Evolutionary conservation across 2,888 invertebrate species (phyloP), one percentile per base, ranked within the genome.

Genomic region (Catocala fraxini): DNA sequence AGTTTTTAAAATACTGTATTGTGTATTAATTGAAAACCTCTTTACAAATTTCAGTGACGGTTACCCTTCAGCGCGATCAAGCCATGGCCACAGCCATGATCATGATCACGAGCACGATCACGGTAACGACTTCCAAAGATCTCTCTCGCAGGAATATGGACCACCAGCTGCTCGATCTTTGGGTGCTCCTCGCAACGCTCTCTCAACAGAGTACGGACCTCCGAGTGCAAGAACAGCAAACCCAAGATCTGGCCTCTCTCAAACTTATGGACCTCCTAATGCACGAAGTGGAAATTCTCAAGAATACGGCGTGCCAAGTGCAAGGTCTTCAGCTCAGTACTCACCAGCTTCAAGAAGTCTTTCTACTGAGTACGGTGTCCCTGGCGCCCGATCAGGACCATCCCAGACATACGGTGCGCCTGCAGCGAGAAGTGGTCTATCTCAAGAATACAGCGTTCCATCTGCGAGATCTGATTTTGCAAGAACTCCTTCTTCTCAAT

Each of bases 41-140:
- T 6, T 55, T 54, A 49, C 6, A 7, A 6, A 61, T 85, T 87
- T 6, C 80, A 92, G 92, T 34, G 87, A 90, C 35, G 83, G 89
- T 39, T 92, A 91, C 62, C 73, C 88, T 54, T 68, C 86, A 56
- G 78, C 84, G 0, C 80, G 84, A 6, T 82, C 86, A 6, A 73
- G 79, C 35, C 81, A 82, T 10, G 75, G 80, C 25, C 83, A 82
- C 15, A 39, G 51, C n/a, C 73, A 77, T 7, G 52, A 52, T 15
- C 66, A 74, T 0, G 61, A 59, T 0, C 55, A 59, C 13, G 57
- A 75, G 35, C 76, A 85, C 33, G 79, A 76, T 51, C 73, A 80
- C 43, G 56, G 52, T 35, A 61, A 73, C 7, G 75, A 73, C 60
- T 71, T 76, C 64, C 71, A 78, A 56, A 91, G 77, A 68, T 75